phyloP scores from a whole-genome alignment of 2,888 invertebrate genomes.

The Drosophila eohydei region DNA sequence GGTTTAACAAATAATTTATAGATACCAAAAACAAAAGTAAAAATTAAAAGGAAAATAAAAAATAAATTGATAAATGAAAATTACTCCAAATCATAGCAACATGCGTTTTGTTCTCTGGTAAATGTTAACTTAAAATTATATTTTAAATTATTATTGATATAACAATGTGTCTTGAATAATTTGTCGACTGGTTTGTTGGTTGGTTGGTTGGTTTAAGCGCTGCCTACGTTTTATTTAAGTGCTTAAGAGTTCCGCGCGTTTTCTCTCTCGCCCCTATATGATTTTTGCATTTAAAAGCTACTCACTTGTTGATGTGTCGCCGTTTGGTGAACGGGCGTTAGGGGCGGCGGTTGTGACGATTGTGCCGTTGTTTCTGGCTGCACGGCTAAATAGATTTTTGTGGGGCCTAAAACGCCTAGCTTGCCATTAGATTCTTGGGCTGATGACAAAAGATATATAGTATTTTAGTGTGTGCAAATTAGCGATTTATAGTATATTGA shows the following conservation, averaged over 20 bases:
- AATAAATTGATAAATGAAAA: slow-evolving; percentile 30
- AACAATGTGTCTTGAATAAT: slow-evolving; percentile 27
- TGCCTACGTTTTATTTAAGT: slow-evolving; percentile 22
- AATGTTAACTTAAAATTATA: slow-evolving; percentile 37
- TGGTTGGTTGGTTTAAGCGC: slow-evolving; percentile 27
- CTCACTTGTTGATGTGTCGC: slow-evolving; percentile 85
- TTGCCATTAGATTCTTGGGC: slow-evolving; percentile 95
- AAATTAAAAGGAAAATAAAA: not conserved
- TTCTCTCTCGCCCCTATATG: slow-evolving; percentile 27
- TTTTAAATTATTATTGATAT: slow-evolving; percentile 31
- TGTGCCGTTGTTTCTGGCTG: slow-evolving; percentile 87
- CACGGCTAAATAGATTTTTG: slow-evolving; percentile 94
- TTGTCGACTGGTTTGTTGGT: slow-evolving; percentile 19
- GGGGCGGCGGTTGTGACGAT: slow-evolving; percentile 85
- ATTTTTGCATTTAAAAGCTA: slow-evolving; percentile 80
- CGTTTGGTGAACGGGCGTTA: slow-evolving; percentile 86
- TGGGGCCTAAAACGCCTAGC: slow-evolving; percentile 93
- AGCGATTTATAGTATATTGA: not conserved
- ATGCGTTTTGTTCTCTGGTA: slow-evolving; percentile 40
- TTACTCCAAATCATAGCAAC: slow-evolving; percentile 43
- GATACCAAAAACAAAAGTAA: slow-evolving; percentile 37
- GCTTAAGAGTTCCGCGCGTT: slow-evolving; percentile 22
- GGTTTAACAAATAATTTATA: slow-evolving; percentile 36
- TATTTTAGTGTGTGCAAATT: not conserved
- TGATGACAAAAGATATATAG: slow-evolving; percentile 28